phyloP scores from a whole-genome alignment of 1,140 invertebrate genomes.

The Scaptomyza montana region DNA sequence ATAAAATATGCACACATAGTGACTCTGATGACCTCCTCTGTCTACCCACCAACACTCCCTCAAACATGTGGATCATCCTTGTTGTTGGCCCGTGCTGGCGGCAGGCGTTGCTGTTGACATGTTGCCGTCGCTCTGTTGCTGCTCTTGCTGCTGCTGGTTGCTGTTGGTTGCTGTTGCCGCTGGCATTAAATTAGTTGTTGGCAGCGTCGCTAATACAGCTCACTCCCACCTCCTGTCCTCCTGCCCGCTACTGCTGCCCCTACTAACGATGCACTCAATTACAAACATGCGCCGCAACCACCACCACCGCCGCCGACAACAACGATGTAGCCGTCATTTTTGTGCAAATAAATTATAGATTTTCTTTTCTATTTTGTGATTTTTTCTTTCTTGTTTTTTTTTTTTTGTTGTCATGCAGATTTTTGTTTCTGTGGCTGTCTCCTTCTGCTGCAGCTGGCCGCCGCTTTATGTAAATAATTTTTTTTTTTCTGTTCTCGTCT shows the following conservation, averaged over 20 bases:
- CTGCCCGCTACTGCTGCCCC: constrained; percentile 38
- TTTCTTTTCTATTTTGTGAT: constrained; percentile 56
- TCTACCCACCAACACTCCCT: background rate
- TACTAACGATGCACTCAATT: constrained; percentile 78
- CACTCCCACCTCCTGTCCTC: constrained; percentile 10
- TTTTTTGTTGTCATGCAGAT: constrained; percentile 9
- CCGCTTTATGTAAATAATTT: constrained; percentile 28
- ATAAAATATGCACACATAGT: constrained; percentile 67
- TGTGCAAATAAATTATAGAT: constrained; percentile 73
- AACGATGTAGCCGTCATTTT: constrained; percentile 46
- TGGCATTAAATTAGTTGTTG: constrained; percentile 80
- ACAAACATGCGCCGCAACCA: constrained; percentile 52
- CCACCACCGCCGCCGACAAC: constrained; percentile 50
- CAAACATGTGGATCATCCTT: constrained; percentile 32
- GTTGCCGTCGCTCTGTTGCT: constrained; percentile 62
- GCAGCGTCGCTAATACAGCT: constrained; percentile 64
- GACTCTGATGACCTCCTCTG: constrained; percentile 12
- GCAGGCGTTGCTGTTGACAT: constrained; percentile 78
- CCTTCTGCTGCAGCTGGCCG: constrained; percentile 34
- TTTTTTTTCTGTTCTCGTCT: constrained; percentile 40
- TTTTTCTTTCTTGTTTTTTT: constrained; percentile 40
- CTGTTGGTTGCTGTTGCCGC: constrained; percentile 45
- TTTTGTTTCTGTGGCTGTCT: constrained; percentile 36
- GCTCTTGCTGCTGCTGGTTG: constrained; percentile 20
- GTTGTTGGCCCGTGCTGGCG: constrained; percentile 37